A percentile compares a stretch with the other conserved stretches of the same genome.
These are phyloP conservation scores for Cyclophora albipunctata DNA, from an alignment of 2,888 invertebrate genomes.

Conservation along the genomic window DNA sequence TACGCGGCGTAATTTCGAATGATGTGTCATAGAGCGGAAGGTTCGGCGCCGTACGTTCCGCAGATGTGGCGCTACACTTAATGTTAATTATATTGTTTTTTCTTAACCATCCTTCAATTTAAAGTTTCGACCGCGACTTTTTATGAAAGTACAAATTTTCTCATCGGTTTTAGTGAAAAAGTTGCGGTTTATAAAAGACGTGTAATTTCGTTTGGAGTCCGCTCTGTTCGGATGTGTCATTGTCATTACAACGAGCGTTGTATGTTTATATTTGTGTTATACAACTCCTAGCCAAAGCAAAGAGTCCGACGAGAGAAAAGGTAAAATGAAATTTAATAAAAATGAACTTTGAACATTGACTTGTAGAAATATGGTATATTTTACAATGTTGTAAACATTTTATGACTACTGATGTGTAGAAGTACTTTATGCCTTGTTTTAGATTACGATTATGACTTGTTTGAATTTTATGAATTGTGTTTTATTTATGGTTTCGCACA, in stretches of 20 bases:
- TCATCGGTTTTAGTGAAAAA: constrained; percentile 60
- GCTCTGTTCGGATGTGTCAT: constrained; percentile 31
- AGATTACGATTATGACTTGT: constrained; percentile 44
- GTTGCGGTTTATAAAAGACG: constrained; percentile 52
- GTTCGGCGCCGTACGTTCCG: too few relatives aligned
- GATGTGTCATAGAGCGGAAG: too few relatives aligned
- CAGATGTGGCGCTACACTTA: too few relatives aligned
- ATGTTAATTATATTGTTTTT: constrained; percentile 58
- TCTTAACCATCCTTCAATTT: constrained; percentile 11
- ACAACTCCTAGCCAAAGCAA: constrained; percentile 35
- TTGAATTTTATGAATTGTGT: constrained; percentile 57
- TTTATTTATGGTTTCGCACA: constrained; percentile 40
- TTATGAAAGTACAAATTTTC: constrained; percentile 69
- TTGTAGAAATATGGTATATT: constrained; percentile 29
- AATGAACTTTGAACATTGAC: constrained; percentile 61
- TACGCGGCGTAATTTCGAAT: too few relatives aligned
- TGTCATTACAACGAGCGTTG: constrained; percentile 39
- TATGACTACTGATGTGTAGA: constrained; percentile 32
- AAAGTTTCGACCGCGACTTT: constrained; percentile 33
- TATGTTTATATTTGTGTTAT: constrained; percentile 15
- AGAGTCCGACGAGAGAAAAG: constrained; percentile 37
- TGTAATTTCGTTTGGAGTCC: constrained; percentile 40
- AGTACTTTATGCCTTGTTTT: constrained; percentile 54
- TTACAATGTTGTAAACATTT: constrained; percentile 39
- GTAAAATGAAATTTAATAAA: constrained; percentile 44